Evolutionary conservation across 1,140 invertebrate genomes (phyloP), one percentile per base, ranked within the genome.

Genomic region (Steinernema feltiae): DNA sequence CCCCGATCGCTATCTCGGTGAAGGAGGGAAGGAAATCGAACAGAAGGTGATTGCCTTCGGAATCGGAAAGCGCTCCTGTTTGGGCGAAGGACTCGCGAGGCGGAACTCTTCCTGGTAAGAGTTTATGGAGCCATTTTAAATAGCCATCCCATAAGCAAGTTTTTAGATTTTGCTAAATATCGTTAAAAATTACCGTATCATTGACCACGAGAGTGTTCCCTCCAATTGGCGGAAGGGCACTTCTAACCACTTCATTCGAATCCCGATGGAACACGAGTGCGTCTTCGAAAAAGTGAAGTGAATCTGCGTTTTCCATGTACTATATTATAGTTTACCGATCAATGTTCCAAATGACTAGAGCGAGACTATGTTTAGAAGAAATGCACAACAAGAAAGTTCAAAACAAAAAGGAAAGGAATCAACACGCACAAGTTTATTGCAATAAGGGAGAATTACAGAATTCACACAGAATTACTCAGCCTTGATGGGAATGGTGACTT

Each of bases 21-120:
- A 70, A 21, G 75, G 70, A n/a, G 63, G 53, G 3, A 63, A 63
- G 53, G 53, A 48, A 18, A 46, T 79, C 1, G 72, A 53, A 1
- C 76, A 78, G 31, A 69, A 77, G 17, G 70, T 78, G 0, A 78
- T 77, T 32, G 75, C 77, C 29, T 79, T 79, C 30, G 77, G 77
- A 73, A 73, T 77, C 2, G 77, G 77, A 32, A 79, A 41, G 35
- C 15, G 77, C 18, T 69, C 70, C 0, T 79, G 77, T 70, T 32
- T 77, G 3, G 77, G 77, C 17, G 75, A 79, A 46, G 32, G 46
- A 1, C 31, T 78, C n/a, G 76, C 76, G n/a, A 3, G 73, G 15
- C 72, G 2, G 76, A 77, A 69, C 3, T 77, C 17, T 77, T 76
- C 30, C 46, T 77, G 72, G 74, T 76, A 76, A n/a, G n/a, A n/a